Base-by-base conservation (phyloP, 2,113 vertebrate genomes). In the Hystrix cristata region DNA sequence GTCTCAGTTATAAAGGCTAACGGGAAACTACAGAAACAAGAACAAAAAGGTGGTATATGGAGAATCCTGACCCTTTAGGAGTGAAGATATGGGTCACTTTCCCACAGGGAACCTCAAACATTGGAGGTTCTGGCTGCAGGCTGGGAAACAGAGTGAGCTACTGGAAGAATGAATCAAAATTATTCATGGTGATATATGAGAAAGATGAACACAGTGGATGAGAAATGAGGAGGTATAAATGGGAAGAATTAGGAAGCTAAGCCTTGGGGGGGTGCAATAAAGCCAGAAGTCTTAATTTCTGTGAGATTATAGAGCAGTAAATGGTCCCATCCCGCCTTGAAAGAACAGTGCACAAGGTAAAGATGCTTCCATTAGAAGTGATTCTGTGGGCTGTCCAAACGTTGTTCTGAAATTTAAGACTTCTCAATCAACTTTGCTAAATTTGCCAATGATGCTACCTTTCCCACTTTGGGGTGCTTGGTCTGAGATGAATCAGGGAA, bases 171-270 rank as follows among this genome's bases (percentile, higher is more conserved):
- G 48, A 65, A 62, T 25, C 6, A n/a, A 25, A 57, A 60, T 23
- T 48, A 1, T 25, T 69, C 18, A 1, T 0, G 2, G 51, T 19
- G 64, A 79, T 21, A 7, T 3, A 7, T 2, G 34, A 25, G 31
- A 71, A 51, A 64, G 21, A 60, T 0, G 8, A 48, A 34, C 9
- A 38, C 0, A 1, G 67, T n/a, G 27, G 48, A 25, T 53, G 43
- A 23, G 43, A 84, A 65, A 60, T 38, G 67, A 27, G 60, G 38
- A 27, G 23, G 38, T 3, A n/a, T 3, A 13, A 48, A 13, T 29
- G 87, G 31, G 67, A 79, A 38, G 67, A n/a, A n/a, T 21, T 27
- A 87, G 51, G 59, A 71, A 74, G 46, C 16, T 13, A 21, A 67
- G 67, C 46, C 15, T 8, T 4, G 13, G 15, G 27, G 27, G 21